These are phyloP conservation scores for Girardia tigrina DNA, from an alignment of 2,888 invertebrate species.

Conservation along the genomic window DNA sequence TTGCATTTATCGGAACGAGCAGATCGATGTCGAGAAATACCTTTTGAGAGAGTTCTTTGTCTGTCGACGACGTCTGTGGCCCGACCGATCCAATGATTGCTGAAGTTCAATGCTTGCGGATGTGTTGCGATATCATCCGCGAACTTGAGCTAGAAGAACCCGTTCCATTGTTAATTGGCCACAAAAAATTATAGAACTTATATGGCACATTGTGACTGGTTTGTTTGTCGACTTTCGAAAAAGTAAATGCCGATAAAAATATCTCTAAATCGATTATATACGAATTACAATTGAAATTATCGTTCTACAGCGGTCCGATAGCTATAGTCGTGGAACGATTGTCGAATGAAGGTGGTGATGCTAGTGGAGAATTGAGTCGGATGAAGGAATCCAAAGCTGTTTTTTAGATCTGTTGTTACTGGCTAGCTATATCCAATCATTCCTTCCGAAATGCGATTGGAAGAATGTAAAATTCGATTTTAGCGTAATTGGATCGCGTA, in stretches of 20 bases:
- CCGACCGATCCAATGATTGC: background rate
- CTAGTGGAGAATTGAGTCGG: background rate
- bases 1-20: background rate
- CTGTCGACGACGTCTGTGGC: background rate
- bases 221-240: background rate
- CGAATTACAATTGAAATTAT: background rate
- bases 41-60: background rate
- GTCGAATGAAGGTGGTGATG: too few relatives aligned
- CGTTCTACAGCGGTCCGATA: background rate
- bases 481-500: background rate
- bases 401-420: background rate
- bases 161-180: background rate
- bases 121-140: background rate
- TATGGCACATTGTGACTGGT: too few relatives aligned
- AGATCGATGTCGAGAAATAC: background rate
- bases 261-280: background rate
- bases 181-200: background rate
- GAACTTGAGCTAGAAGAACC: background rate
- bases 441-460: background rate
- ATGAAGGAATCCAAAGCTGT: background rate
- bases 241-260: background rate
- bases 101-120: background rate
- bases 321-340: background rate
- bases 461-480: background rate
- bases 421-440: background rate